These are phyloP conservation scores for Branchinecta lynchi DNA, from an alignment of 1,140 invertebrate genomes.

Conservation along the genomic window DNA sequence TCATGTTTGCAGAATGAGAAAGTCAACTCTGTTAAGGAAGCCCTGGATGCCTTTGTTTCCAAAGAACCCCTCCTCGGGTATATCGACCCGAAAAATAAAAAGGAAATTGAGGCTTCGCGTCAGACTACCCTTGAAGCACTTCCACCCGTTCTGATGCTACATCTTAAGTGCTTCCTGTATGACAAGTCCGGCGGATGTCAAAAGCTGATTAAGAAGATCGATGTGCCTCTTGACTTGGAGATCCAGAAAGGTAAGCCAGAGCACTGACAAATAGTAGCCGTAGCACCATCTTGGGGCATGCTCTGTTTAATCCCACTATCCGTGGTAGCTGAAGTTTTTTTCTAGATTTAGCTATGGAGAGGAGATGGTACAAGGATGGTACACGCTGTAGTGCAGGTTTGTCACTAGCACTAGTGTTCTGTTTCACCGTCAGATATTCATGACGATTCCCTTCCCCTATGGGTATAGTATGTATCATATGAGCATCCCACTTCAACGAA, in stretches of 20 bases:
- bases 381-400: no score
- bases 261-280: no score
- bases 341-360: no score
- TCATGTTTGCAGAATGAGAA: slow-evolving; percentile 46
- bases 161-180: slow-evolving; percentile 60
- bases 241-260: slow-evolving; percentile 59
- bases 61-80: slow-evolving; percentile 70
- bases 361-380: no score
- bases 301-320: no score
- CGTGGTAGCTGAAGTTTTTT: no score
- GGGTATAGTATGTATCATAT: no score
- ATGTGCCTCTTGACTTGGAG: slow-evolving; percentile 75
- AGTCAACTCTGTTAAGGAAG: slow-evolving; percentile 50
- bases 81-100: slow-evolving; percentile 58
- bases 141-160: slow-evolving; percentile 68
- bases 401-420: no score
- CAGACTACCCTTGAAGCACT: slow-evolving; percentile 70
- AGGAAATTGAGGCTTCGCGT: slow-evolving; percentile 67
- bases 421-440: no score
- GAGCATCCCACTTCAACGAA: no score
- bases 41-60: slow-evolving; percentile 62
- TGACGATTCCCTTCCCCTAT: no score
- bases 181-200: slow-evolving; percentile 69
- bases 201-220: slow-evolving; percentile 75
- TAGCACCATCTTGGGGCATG: no score